Evolutionary conservation across 2,113 vertebrate species (phyloP), one percentile per base, ranked within the genome.

Genomic region (Anolis sagrei): DNA sequence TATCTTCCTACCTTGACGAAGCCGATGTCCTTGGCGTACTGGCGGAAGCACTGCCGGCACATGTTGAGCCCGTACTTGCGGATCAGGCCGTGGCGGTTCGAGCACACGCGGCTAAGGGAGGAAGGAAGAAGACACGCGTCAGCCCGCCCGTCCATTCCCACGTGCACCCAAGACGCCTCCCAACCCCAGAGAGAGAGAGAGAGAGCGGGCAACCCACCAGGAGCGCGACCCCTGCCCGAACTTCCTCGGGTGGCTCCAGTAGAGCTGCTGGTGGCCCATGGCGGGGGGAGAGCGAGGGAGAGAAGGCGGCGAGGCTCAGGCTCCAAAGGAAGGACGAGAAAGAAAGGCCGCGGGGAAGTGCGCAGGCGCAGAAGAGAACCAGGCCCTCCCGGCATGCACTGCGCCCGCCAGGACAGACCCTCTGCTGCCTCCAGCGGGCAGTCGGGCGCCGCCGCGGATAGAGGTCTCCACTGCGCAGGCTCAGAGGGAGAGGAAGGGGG

Each of bases 21-120:
- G 73, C 99, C 99, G 79, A 99, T 99, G 51, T 99, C 99, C 88
- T 99, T 98, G 0, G 99, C 98, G 90, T 99, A 99, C 94, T 99
- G 99, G n/a, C 99, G 97, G 97, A 99, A 99, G 94, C 99, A 99
- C 96, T 99, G 99, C 10, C 98, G 98, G 95, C 99, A 99, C 99
- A 99, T 99, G 91, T 99, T 99, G 32, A 85, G 79, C 29, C 44
- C 36, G 68, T 73, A 10, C 4, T 23, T 27, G 64, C 36, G 14
- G 76, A 79, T n/a, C 3, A 81, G 84, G 74, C 58, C 32, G 87
- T 49, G 80, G 48, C 9, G 70, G 70, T 13, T n/a, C 4, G 18
- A 3, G 18, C 36, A 21, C 13, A 0, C 4, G 6, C 10, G 32
- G 32, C 44, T 16, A 2, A 3, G 7, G 90, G 48, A 25, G 11